These are phyloP conservation scores for Lamellibrachia columna DNA, from an alignment of 2,888 invertebrate genomes.

Conservation along the genomic window DNA sequence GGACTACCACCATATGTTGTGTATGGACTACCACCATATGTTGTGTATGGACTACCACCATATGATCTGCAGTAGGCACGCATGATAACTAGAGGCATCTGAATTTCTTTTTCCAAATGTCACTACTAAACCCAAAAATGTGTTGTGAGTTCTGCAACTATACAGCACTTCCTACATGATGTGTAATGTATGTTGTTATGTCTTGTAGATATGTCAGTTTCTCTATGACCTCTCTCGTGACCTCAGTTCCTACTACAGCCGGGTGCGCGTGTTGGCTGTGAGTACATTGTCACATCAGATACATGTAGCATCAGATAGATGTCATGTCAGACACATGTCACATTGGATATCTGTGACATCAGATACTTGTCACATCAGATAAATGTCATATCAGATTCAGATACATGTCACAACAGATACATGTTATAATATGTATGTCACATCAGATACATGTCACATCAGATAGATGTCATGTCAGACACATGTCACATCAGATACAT, in stretches of 20 bases:
- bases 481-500: too few relatives aligned
- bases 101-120: neutral
- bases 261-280: neutral
- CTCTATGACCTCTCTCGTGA: neutral
- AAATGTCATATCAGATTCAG: too few relatives aligned
- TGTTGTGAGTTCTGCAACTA: neutral
- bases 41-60: too few relatives aligned
- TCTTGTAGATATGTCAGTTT: neutral
- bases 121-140: neutral
- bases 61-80: neutral
- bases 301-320: too few relatives aligned
- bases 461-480: too few relatives aligned
- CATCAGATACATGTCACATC: too few relatives aligned
- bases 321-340: neutral
- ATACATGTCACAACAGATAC: too few relatives aligned
- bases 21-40: too few relatives aligned
- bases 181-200: neutral
- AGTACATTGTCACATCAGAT: neutral
- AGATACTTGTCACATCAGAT: too few relatives aligned
- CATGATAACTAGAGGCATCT: neutral
- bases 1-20: neutral
- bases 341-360: neutral
- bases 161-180: neutral
- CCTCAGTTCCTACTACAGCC: slow-evolving; percentile 11
- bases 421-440: too few relatives aligned